phyloP scores from a whole-genome alignment of 2,888 invertebrate genomes.

The Bombylius discolor region DNA sequence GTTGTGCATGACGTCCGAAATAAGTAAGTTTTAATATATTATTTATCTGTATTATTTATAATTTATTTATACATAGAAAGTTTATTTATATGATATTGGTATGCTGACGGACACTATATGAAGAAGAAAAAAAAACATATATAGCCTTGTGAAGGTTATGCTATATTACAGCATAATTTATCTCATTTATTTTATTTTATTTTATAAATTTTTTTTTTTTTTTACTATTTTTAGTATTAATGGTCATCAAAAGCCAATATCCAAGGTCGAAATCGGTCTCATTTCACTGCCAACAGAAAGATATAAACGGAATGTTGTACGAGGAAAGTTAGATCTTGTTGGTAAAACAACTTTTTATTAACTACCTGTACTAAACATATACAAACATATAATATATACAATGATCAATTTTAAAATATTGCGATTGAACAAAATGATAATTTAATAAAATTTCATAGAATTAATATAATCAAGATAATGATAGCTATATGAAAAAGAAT shows the following conservation, averaged over 20 bases:
- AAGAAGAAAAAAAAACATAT: too few relatives aligned
- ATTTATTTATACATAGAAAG: too few relatives aligned
- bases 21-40: constrained; percentile 17
- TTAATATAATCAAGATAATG: too few relatives aligned
- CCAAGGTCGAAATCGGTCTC: constrained; percentile 47
- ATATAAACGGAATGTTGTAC: constrained; percentile 58
- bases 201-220: too few relatives aligned
- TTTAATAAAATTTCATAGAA: too few relatives aligned
- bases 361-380: neutral
- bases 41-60: neutral
- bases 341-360: constrained; percentile 36
- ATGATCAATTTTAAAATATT: too few relatives aligned
- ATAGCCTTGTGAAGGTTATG: too few relatives aligned
- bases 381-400: neutral
- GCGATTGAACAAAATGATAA: too few relatives aligned
- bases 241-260: constrained; percentile 23
- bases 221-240: constrained; percentile 17
- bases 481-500: neutral
- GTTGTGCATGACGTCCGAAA: constrained; percentile 40
- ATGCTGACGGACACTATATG: too few relatives aligned
- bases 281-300: constrained; percentile 54
- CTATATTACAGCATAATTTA: too few relatives aligned
- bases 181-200: too few relatives aligned
- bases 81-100: too few relatives aligned
- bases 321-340: constrained; percentile 58